Evolutionary conservation across 2,888 invertebrate species (phyloP).

Genomic region (Xestia ashworthii): DNA sequence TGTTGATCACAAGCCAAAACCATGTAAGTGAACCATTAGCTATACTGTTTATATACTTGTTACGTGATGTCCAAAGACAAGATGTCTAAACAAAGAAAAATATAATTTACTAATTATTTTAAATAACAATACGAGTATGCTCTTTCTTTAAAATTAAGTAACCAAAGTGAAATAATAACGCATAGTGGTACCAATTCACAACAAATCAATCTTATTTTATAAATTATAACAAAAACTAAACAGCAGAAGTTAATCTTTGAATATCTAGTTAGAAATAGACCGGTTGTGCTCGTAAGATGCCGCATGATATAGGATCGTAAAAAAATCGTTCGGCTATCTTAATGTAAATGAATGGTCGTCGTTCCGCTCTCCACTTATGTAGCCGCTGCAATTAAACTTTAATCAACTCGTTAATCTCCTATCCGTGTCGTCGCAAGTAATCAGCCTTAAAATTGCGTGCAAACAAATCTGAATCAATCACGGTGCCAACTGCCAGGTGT

Average conservation of each 20-base stretch:
- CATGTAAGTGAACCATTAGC: background rate
- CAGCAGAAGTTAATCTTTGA: slow-evolving; percentile 28
- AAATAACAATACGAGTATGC: background rate
- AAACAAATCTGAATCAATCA: slow-evolving; percentile 68
- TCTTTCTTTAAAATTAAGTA: background rate
- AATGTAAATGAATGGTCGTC: slow-evolving; percentile 62
- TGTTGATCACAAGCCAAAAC: background rate
- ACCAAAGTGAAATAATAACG: background rate
- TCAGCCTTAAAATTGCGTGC: slow-evolving; percentile 68
- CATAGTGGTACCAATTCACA: background rate
- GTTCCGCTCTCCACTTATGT: slow-evolving; percentile 60
- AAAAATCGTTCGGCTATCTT: slow-evolving; percentile 62
- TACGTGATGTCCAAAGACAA: background rate
- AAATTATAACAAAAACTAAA: slow-evolving; percentile 14
- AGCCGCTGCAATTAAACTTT: slow-evolving; percentile 68
- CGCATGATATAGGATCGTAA: slow-evolving; percentile 58
- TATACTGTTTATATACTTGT: background rate
- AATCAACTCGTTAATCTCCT: slow-evolving; percentile 66
- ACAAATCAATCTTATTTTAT: background rate
- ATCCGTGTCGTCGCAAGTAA: slow-evolving; percentile 64
- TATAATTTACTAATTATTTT: background rate
- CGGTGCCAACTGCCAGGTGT: slow-evolving; percentile 38
- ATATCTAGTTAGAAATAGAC: slow-evolving; percentile 46
- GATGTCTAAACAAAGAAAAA: background rate
- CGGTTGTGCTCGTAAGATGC: slow-evolving; percentile 43